These are phyloP conservation scores for Hyles euphorbiae DNA, from an alignment of 1,140 invertebrate species.

Conservation along the genomic window DNA sequence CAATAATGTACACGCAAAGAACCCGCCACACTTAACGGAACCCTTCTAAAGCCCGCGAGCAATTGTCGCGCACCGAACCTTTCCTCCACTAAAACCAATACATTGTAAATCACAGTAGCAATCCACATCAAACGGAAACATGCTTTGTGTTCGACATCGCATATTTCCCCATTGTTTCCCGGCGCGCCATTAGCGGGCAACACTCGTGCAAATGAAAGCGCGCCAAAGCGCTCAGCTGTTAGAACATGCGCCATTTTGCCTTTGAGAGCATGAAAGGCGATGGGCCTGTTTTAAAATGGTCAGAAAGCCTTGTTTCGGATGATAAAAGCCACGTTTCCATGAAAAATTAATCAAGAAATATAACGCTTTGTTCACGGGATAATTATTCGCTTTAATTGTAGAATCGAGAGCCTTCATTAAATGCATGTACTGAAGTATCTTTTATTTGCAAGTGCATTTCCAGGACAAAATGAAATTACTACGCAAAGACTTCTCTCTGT, in stretches of 20 bases:
- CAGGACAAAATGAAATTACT: too few species aligned
- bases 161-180: slow-evolving; percentile 57
- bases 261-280: slow-evolving; percentile 47
- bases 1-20: neutral
- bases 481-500: too few species aligned
- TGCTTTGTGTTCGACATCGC: slow-evolving; percentile 53
- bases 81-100: slow-evolving; percentile 31
- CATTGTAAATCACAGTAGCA: slow-evolving; percentile 36
- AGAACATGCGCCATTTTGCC: slow-evolving; percentile 57
- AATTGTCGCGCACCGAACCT: slow-evolving; percentile 15
- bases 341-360: neutral
- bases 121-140: slow-evolving; percentile 61
- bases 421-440: too few species aligned
- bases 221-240: slow-evolving; percentile 46
- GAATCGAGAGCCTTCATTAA: too few species aligned
- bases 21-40: neutral
- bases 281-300: slow-evolving; percentile 21
- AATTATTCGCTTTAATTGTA: too few species aligned
- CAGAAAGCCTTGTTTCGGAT: neutral
- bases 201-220: slow-evolving; percentile 40
- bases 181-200: slow-evolving; percentile 60
- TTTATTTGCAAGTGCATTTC: too few species aligned
- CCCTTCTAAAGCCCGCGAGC: neutral
- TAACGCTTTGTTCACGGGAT: neutral
- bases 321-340: too few species aligned